Evolutionary conservation across 2,797 vertebrate species (phyloP).

Genomic region (Acanthurus lineatus): DNA sequence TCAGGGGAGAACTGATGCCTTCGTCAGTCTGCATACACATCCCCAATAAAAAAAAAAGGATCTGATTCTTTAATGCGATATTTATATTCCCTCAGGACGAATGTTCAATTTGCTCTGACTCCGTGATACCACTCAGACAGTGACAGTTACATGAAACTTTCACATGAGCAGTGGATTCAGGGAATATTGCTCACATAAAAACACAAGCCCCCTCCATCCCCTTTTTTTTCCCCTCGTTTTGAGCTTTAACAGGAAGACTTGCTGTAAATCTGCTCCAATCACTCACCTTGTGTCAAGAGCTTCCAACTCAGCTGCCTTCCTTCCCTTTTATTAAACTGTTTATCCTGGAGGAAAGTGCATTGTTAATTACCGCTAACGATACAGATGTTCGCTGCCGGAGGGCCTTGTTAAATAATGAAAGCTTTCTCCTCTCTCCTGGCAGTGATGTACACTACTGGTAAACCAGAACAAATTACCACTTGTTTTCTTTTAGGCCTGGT

Average conservation of each 20-base stretch:
- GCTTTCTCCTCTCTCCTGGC: slow-evolving; percentile 62
- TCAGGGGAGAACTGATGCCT: slow-evolving; percentile 53
- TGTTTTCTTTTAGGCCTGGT: slow-evolving; percentile 40
- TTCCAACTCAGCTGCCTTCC: slow-evolving; percentile 54
- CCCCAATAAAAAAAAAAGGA: slow-evolving; percentile 56
- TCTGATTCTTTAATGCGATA: slow-evolving; percentile 71
- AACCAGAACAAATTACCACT: slow-evolving; percentile 64
- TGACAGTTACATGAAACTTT: slow-evolving; percentile 74
- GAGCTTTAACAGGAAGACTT: slow-evolving; percentile 40
- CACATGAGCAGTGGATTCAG: slow-evolving; percentile 42
- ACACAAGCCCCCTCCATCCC: neutral
- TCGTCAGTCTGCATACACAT: slow-evolving; percentile 58
- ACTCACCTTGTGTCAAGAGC: slow-evolving; percentile 54
- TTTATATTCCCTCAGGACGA: slow-evolving; percentile 61
- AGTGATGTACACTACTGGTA: slow-evolving; percentile 41
- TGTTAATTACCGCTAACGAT: slow-evolving; percentile 79
- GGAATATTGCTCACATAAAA: slow-evolving; percentile 28
- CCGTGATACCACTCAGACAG: slow-evolving; percentile 43
- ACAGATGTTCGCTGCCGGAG: slow-evolving; percentile 48
- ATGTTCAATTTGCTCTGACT: slow-evolving; percentile 70
- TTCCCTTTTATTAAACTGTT: slow-evolving; percentile 69
- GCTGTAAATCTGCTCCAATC: slow-evolving; percentile 57
- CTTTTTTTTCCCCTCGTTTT: neutral
- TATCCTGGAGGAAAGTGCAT: slow-evolving; percentile 72
- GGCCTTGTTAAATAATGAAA: slow-evolving; percentile 78